Conservation (phyloP, 1,140 invertebrate genomes). For the Bombyx mandarina region DNA sequence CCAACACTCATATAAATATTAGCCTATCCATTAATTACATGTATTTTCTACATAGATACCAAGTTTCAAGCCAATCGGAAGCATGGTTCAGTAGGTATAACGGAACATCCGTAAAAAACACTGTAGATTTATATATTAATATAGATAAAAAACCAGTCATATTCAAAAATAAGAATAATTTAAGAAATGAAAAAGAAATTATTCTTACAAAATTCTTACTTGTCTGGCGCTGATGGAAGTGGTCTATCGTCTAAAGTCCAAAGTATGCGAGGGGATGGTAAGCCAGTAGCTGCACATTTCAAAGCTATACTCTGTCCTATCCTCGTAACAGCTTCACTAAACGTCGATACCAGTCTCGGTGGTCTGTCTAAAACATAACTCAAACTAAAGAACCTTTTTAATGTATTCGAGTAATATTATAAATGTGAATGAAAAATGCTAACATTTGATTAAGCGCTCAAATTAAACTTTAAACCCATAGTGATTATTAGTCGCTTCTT, state of each 20-base stretch:
- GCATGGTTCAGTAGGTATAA: too few species aligned
- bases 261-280: slow-evolving; percentile 50
- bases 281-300: slow-evolving; percentile 49
- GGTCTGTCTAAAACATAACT: slow-evolving; percentile 53
- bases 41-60: too few species aligned
- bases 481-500: too few species aligned
- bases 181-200: slow-evolving; percentile 1
- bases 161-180: slow-evolving; percentile 1
- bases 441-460: too few species aligned
- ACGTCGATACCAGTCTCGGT: slow-evolving; percentile 53
- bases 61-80: too few species aligned
- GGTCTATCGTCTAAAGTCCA: slow-evolving; percentile 62
- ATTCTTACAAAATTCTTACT: slow-evolving; percentile 26
- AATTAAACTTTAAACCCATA: too few species aligned
- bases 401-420: neutral
- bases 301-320: slow-evolving; percentile 56
- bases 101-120: too few species aligned
- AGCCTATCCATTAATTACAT: too few species aligned
- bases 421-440: too few species aligned
- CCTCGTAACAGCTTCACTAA: slow-evolving; percentile 56
- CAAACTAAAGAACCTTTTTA: neutral
- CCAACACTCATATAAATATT: too few species aligned
- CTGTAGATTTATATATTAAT: too few species aligned
- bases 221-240: slow-evolving; percentile 51
- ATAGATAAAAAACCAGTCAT: neutral